phyloP scores from a whole-genome alignment of 2,888 invertebrate species.

The Cantharis rufa region DNA sequence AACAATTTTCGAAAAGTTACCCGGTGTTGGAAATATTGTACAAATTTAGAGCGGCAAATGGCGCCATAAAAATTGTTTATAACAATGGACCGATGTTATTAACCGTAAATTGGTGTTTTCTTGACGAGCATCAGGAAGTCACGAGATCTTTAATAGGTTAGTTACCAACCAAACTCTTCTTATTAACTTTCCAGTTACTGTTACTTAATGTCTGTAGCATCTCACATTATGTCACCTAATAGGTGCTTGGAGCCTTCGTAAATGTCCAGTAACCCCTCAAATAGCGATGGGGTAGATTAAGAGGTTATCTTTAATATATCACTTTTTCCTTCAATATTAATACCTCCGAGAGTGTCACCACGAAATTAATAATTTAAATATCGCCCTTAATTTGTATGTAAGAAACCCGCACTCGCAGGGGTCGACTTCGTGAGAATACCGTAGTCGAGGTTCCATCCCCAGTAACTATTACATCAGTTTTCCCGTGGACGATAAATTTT shows the following conservation, averaged over 20 bases:
- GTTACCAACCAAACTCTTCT: constrained; percentile 3
- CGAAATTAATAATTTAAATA: background rate
- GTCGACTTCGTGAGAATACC: background rate
- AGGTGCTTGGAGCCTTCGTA: background rate
- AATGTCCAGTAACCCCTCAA: constrained; percentile 1
- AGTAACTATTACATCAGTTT: background rate
- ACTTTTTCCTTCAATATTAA: background rate
- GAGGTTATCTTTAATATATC: background rate
- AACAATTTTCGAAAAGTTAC: background rate
- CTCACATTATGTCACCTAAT: constrained; percentile 3
- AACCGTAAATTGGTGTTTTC: background rate
- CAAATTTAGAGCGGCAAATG: background rate
- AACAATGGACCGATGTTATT: background rate
- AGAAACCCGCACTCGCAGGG: background rate
- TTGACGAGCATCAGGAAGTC: background rate
- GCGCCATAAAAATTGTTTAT: background rate
- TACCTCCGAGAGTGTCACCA: background rate
- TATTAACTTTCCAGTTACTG: constrained; percentile 2
- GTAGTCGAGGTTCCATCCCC: background rate
- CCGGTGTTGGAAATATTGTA: background rate
- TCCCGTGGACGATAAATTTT: background rate
- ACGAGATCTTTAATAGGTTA: background rate
- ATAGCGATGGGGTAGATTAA: background rate
- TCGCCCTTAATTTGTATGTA: background rate
- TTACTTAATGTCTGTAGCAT: background rate